A percentile compares a stretch with the other conserved stretches of the same genome.
Conservation (phyloP, 2,113 vertebrate species). For the Glaucidium brasilianum region DNA sequence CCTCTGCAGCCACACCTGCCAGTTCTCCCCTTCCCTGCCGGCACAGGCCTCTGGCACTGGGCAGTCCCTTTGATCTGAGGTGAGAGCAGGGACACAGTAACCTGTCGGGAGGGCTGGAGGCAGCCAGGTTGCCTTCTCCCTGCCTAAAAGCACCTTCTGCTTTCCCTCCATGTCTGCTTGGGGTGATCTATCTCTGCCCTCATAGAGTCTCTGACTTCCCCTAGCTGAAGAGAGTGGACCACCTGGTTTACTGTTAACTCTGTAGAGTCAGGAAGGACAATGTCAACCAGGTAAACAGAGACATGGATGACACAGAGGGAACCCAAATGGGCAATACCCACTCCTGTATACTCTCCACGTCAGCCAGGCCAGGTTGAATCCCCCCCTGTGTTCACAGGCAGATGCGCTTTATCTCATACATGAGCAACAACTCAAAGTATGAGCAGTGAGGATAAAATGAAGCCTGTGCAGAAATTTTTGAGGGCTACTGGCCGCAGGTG, state of each 20-base stretch:
- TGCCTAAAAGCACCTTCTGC: neutral
- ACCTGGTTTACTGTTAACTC: neutral
- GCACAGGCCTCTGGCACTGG: neutral
- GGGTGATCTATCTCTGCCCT: neutral
- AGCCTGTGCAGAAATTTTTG: neutral
- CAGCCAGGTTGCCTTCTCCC: fast-evolving
- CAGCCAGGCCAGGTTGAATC: neutral
- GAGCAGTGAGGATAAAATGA: neutral
- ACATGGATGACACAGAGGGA: neutral
- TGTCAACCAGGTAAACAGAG: neutral
- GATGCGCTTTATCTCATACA: neutral
- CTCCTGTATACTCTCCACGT: neutral
- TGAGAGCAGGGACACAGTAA: neutral
- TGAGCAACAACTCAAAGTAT: neutral
- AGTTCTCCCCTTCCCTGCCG: fast-evolving
- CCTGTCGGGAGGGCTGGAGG: neutral
- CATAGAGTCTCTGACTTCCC: neutral
- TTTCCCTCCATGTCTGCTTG: neutral
- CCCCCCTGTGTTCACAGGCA: neutral
- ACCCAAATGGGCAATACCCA: neutral
- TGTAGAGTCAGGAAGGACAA: neutral
- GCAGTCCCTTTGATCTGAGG: neutral
- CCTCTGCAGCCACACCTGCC: neutral
- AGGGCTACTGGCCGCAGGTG: neutral
- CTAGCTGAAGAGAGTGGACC: neutral